Evolutionary conservation across 2,113 vertebrate species (phyloP).

Genomic region (Psilopsiagon aurifrons): DNA sequence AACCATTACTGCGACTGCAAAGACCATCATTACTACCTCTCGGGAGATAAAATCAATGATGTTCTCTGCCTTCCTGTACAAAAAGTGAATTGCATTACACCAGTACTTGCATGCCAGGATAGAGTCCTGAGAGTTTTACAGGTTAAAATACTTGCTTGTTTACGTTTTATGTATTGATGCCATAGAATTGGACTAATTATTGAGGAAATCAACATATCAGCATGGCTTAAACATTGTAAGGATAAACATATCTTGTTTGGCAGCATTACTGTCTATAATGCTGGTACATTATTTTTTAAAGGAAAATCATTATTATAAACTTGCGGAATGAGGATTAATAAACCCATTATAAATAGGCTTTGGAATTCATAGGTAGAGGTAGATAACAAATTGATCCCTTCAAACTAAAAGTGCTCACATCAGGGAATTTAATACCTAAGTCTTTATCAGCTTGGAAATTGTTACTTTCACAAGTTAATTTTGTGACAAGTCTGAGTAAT

Average conservation of each 20-base stretch:
- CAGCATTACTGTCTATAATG: neutral
- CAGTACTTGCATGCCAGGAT: constrained; percentile 93
- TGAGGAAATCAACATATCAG: neutral
- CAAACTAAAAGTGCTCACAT: neutral
- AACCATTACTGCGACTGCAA: constrained; percentile 99
- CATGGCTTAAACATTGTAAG: neutral
- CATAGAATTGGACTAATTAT: neutral
- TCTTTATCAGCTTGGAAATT: neutral
- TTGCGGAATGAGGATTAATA: neutral
- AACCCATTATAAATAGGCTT: neutral
- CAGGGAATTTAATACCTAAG: neutral
- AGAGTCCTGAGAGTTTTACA: constrained; percentile 90
- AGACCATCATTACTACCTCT: constrained; percentile 95
- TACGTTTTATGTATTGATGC: neutral
- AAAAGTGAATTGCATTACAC: constrained; percentile 74
- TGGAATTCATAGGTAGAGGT: neutral
- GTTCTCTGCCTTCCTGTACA: constrained; percentile 90
- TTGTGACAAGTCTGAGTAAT: neutral
- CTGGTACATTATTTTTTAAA: neutral
- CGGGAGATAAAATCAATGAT: constrained; percentile 97
- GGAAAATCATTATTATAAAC: neutral
- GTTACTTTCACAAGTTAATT: neutral
- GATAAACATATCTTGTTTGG: neutral
- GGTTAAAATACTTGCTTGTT: constrained; percentile 72
- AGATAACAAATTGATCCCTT: neutral